Conservation (phyloP, 2,797 vertebrate genomes). For the Lindbergichthys nudifrons region DNA sequence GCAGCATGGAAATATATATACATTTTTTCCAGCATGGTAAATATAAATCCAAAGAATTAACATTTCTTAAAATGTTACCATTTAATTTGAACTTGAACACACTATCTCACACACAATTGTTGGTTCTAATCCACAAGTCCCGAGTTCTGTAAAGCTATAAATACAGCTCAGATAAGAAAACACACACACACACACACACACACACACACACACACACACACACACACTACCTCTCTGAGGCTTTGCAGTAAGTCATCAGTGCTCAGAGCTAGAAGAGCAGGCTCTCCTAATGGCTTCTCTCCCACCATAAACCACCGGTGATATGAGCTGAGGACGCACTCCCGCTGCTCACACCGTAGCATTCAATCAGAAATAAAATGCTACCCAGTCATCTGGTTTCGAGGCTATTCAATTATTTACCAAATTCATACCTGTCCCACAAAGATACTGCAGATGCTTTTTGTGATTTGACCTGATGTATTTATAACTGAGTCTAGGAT, state of each 20-base stretch:
- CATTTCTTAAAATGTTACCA: neutral
- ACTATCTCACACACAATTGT: neutral
- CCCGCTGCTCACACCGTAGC: neutral
- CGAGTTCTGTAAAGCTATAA: conserved; percentile 21
- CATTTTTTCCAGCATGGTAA: neutral
- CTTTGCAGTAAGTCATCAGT: conserved; percentile 59
- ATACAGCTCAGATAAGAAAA: neutral
- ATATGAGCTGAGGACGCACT: conserved; percentile 12
- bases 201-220: neutral
- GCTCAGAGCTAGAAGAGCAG: conserved; percentile 37
- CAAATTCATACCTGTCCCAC: neutral
- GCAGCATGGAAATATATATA: too few relatives aligned
- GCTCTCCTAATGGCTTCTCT: conserved; percentile 25
- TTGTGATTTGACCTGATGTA: neutral
- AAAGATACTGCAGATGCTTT: neutral
- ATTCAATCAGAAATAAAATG: neutral
- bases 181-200: neutral
- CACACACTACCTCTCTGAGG: conserved; percentile 4
- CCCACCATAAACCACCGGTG: conserved; percentile 33
- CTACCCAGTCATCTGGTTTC: too few relatives aligned
- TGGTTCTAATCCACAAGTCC: neutral
- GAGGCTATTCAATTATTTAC: conserved; percentile 5
- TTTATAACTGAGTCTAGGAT: neutral
- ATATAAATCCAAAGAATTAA: neutral
- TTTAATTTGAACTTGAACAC: neutral